Evolutionary conservation across 1,140 invertebrate genomes (phyloP), one percentile per base, ranked within the genome.

Genomic region (Homarus americanus): DNA sequence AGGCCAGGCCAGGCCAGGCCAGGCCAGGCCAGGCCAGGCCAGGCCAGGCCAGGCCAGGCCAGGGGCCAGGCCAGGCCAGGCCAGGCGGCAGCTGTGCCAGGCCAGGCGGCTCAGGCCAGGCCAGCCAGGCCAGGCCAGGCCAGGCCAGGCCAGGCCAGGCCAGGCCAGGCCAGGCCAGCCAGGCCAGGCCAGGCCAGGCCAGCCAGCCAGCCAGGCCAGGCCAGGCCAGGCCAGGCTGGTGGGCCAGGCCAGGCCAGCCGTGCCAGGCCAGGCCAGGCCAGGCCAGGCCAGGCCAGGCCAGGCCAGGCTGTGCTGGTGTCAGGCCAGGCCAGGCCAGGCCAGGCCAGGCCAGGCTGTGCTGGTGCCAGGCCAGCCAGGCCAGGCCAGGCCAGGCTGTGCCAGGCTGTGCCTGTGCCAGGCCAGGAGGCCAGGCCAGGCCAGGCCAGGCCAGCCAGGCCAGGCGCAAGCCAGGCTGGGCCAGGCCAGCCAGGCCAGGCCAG

Each of bases 301-400:
- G 91, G 91, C 91, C 91, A 92, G 91, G 91, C 34, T 82, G 49
- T 24, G 69, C 79, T 63, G 79, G 76, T 83, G 91, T 53, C 63
- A 92, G 82, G 91, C 10, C 58, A 92, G 82, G 88, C 91, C 82
- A 90, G 92, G 92, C 83, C 76, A 85, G 84, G 88, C 75, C 86
- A 66, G 72, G 63, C 34, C 78, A 91, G 92, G 91, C 79, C 72
- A 84, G 82, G 91, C 44, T 63, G 44, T 93, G 93, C 87, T 82
- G 93, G 93, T n/a, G n/a, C n/a, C n/a, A n/a, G n/a, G n/a, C n/a
- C n/a, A n/a, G 93, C 87, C 76, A 93, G 92, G 93, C 83, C 72
- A 91, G 93, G 93, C 40, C 75, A 93, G 93, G 93, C 79, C 72
- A 93, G 93, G 93, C 87, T 73, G 85, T 91, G 93, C 76, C 53